Base-by-base conservation (phyloP, 1,140 invertebrate genomes). In the Drosophila navojoa region DNA sequence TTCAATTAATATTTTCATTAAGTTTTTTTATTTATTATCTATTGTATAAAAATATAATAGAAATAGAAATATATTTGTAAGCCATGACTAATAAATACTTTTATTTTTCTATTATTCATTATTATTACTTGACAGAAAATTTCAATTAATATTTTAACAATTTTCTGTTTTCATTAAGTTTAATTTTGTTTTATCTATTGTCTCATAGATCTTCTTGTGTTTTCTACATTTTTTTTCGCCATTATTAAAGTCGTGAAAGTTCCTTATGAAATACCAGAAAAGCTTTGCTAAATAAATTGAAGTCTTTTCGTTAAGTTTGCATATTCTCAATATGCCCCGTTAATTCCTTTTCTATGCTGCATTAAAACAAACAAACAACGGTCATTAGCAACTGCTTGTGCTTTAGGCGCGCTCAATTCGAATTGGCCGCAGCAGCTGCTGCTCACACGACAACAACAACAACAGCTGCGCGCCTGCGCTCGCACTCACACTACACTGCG, bases 321-420 rank as follows among this genome's bases (percentile, higher is more conserved):
- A 13, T 10, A 2, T 5, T 15, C 3, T 9, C 11, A 45, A 67
- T 32, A 68, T 22, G 35, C 49, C 63, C 55, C 22, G 27, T 55
- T 55, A 6, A 52, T 6, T 0, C 42, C 27, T n/a, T 0, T 0
- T 9, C 22, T 10, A 32, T 42, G 25, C 7, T 16, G 64, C 47
- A 72, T 59, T 49, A 87, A 85, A 86, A 72, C 82, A 87, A 86
- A 86, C 82, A 86, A 86, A 86, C 82, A 86, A 76, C 49, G 40
- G 54, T 63, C 53, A 86, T 87, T 87, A 81, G 81, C 69, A 66
- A 53, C 73, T 63, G 66, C 44, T 75, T 67, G 53, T 29, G 45
- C 61, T 55, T 72, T 71, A 59, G 72, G 67, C 42, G 67, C 72
- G 61, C 67, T 71, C 73, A 59, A 60, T 87, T 87, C 71, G 67